Evolutionary conservation across 2,888 invertebrate species (phyloP), one percentile per base, ranked within the genome.

Genomic region (Galeruca laticollis): DNA sequence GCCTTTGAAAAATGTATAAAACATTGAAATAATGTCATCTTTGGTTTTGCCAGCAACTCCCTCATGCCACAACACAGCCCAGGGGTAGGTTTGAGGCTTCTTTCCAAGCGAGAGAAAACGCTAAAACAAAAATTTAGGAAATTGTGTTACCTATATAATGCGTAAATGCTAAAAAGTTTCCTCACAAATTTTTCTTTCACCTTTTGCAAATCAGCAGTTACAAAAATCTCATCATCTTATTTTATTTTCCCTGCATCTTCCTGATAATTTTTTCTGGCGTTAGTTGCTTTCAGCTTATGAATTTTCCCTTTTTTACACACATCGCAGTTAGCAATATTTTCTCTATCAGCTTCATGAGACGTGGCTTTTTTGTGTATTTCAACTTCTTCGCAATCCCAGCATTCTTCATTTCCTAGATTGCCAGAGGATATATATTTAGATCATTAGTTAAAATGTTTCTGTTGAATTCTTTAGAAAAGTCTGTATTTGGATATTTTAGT

Each of bases 41-140:
- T 81, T 73, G 37, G 52, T 47, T 62, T 63, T 49, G 56, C 71
- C 68, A 26, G 47, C 56, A 18, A 71, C 37, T 15, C 75, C 81
- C 74, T 82, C 81, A 69, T 82, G 79, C 81, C 77, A 79, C n/a
- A 78, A 61, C 21, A 72, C 72, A 18, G 77, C 77, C 15, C 71
- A n/a, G n/a, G n/a, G n/a, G n/a, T n/a, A n/a, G n/a, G n/a, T n/a
- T n/a, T n/a, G n/a, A n/a, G n/a, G n/a, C 52, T 68, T 52, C 51
- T 47, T 61, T 51, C 68, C 66, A 52, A 67, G 60, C 26, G 67
- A 51, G 49, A 60, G 60, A 40, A 67, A 67, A 51, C 60, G 35
- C 40, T 67, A 15, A 63, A 33, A 33, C 52, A 35, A 13, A 60
- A 60, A 31, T 59, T 31, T n/a, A 33, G 18, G 18, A 10, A 35